Evolutionary conservation across 2,113 vertebrate species (phyloP).

Genomic region (Leucosticte australis): DNA sequence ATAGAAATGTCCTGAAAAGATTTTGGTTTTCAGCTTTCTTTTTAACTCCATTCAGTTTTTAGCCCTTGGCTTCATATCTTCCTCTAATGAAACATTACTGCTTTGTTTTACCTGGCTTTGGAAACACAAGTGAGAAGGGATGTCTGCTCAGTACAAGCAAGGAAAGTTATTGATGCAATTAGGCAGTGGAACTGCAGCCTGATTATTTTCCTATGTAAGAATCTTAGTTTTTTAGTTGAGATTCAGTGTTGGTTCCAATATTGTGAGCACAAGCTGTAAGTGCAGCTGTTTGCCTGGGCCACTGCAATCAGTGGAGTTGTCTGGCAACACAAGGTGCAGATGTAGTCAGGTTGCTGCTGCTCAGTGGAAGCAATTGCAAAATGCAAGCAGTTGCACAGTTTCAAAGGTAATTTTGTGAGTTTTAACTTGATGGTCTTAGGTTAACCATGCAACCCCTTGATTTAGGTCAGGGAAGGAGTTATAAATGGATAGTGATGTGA

Average conservation of each 20-base stretch:
- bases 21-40: not conserved
- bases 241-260: not conserved
- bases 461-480: not conserved
- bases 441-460: not conserved
- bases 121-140: not conserved
- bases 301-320: not conserved
- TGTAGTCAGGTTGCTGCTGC: not conserved
- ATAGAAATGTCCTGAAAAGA: not conserved
- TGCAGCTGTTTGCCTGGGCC: not conserved
- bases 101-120: not conserved
- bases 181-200: not conserved
- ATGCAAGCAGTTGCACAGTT: not conserved
- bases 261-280: not conserved
- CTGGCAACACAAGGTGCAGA: not conserved
- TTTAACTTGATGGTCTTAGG: not conserved
- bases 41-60: not conserved
- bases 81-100: not conserved
- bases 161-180: fast-evolving
- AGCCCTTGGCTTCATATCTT: not conserved
- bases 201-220: not conserved
- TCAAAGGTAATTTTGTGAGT: not conserved
- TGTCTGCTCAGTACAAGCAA: not conserved
- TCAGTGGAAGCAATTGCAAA: not conserved
- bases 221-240: not conserved
- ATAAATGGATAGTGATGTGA: not conserved